phyloP scores from a whole-genome alignment of 1,140 invertebrate genomes.

The Leptinotarsa undecemlineata region DNA sequence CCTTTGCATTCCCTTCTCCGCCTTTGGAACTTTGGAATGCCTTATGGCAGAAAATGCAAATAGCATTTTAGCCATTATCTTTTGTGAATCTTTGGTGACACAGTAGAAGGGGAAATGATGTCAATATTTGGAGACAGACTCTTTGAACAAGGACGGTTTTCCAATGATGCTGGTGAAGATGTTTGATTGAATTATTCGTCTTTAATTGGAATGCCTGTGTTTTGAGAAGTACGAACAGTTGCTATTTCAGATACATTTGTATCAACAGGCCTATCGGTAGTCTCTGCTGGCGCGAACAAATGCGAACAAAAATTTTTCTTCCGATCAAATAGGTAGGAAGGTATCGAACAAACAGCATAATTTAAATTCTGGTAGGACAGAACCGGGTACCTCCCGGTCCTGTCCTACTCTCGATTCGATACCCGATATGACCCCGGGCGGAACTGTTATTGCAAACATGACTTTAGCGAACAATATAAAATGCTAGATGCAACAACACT shows the following conservation, averaged over 20 bases:
- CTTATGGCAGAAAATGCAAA: neutral
- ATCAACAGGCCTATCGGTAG: neutral
- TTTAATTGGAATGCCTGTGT: neutral
- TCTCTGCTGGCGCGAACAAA: neutral
- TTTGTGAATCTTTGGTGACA: neutral
- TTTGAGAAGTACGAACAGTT: neutral
- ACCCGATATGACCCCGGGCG: too few species aligned
- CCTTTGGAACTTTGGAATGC: neutral
- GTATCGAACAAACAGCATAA: too few species aligned
- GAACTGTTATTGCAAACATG: too few species aligned
- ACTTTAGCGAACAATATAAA: too few species aligned
- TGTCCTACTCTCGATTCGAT: too few species aligned
- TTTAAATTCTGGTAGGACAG: too few species aligned
- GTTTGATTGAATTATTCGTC: neutral
- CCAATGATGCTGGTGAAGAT: neutral
- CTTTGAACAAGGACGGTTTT: neutral
- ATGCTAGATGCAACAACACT: too few species aligned
- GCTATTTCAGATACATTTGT: neutral
- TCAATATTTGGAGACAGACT: too few species aligned
- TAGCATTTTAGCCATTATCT: neutral
- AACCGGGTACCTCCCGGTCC: too few species aligned
- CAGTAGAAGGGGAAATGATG: neutral
- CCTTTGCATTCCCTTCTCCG: neutral
- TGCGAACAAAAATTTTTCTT: too few species aligned
- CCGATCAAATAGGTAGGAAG: too few species aligned